Percentiles rank a stretch among this genome's conserved stretches.
phyloP scores from a whole-genome alignment of 2,797 vertebrate species.

The Coccyzus lansbergi region DNA sequence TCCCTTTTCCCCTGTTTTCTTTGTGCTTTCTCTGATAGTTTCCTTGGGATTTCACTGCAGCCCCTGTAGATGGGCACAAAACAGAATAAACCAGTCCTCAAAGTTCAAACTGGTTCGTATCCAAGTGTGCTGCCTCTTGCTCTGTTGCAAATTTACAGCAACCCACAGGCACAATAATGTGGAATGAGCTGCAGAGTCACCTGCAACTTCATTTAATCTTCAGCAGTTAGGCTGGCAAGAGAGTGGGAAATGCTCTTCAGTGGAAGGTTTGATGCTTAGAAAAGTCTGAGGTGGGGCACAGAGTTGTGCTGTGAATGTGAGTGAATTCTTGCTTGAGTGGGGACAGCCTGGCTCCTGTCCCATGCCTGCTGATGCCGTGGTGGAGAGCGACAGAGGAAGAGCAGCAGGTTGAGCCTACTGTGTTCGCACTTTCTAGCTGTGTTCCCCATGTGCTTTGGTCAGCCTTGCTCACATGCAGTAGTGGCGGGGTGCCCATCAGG shows the following conservation, averaged over 20 bases:
- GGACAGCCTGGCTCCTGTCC: not conserved
- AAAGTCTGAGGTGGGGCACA: not conserved
- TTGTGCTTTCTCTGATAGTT: not conserved
- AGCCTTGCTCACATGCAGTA: fast-evolving
- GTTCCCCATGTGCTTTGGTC: not conserved
- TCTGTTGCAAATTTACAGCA: not conserved
- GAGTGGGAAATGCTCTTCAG: not conserved
- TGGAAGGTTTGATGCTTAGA: not conserved
- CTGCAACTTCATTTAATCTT: not conserved
- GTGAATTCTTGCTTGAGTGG: fast-evolving
- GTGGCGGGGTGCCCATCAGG: fast-evolving
- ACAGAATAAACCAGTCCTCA: not conserved
- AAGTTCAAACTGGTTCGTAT: not conserved
- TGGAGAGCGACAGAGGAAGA: not conserved
- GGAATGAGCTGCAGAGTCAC: not conserved
- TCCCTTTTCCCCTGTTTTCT: not conserved
- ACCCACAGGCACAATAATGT: slow-evolving; percentile 6
- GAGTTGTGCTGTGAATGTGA: not conserved
- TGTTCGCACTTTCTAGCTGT: not conserved
- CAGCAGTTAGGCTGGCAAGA: slow-evolving; percentile 22
- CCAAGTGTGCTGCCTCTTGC: not conserved
- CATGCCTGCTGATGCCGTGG: fast-evolving
- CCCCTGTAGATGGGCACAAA: not conserved
- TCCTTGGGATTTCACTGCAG: not conserved
- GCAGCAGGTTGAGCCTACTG: not conserved